These are phyloP conservation scores for Hypanus sabinus DNA, from an alignment of 2,113 vertebrate species.

Conservation along the genomic window DNA sequence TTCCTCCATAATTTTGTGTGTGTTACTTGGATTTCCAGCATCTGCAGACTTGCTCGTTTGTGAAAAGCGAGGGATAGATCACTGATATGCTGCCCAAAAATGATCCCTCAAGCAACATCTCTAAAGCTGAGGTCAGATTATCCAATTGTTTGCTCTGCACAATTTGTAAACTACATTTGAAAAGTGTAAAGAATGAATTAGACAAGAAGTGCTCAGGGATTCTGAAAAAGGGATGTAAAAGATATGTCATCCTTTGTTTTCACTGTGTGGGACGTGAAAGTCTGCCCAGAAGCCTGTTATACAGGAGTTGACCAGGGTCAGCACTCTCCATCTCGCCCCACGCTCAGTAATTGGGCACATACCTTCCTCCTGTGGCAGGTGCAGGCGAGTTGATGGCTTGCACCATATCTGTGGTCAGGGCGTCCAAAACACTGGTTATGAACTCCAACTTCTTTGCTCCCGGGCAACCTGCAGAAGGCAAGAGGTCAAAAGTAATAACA, in stretches of 20 bases:
- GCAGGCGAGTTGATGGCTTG: slow-evolving; percentile 86
- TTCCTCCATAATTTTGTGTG: no score
- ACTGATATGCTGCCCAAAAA: no score
- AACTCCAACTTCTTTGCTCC: slow-evolving; percentile 95
- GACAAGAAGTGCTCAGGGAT: no score
- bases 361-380: slow-evolving; percentile 91
- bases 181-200: no score
- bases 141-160: no score
- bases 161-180: no score
- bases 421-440: slow-evolving; percentile 92
- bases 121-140: no score
- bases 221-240: no score
- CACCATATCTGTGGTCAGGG: slow-evolving; percentile 97
- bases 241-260: background rate
- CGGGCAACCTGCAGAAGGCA: slow-evolving; percentile 74
- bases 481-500: background rate
- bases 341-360: slow-evolving; percentile 53
- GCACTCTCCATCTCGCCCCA: background rate
- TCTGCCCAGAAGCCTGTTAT: background rate
- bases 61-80: no score
- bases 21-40: no score
- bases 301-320: background rate
- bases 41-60: no score
- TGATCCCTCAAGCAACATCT: no score
- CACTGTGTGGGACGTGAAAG: background rate